Evolutionary conservation across 1,140 invertebrate species (phyloP), one percentile per base, ranked within the genome.

Genomic region (Drosophila sp.): DNA sequence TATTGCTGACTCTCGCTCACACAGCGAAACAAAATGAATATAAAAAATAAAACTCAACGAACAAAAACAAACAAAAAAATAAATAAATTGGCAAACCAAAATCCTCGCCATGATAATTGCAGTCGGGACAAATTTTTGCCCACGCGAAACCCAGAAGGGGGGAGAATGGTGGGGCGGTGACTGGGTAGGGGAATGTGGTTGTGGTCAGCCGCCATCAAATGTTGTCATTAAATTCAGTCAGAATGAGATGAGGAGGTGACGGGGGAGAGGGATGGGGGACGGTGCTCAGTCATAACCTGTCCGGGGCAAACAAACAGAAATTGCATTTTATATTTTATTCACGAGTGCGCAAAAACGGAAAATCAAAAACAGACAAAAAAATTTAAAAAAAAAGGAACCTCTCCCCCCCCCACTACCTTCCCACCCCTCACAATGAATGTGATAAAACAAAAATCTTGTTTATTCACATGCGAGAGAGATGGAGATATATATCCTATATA

Each of bases 321-420:
- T 79, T 87, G 66, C 80, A 76, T 79, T 87, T 82, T 70, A 89
- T 89, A 89, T 87, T 87, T 87, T 77, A 89, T 86, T 76, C 69
- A 76, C 62, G 72, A 35, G 29, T 38, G 29, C 29, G 66, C 66
- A 70, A 76, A 70, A 76, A 75, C 50, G 61, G 60, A 35, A 38
- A 50, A 50, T 50, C 44, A 50, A 50, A 50, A 50, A 50, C 44
- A 50, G 44, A 7, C 23, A 27, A 25, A 50, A 50, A 50, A 50
- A 27, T 27, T n/a, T n/a, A n/a, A 50, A 50, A 8, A 44, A 6
- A 6, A 23, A 44, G 23, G 23, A 3, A 44, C 5, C 30, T 0
- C 4, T 30, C 1, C 2, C 30, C 30, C 30, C 30, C 30, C 30
- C 30, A 30, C 30, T 4, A 3, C 30, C 4, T 4, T 3, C 30